A percentile compares a stretch with the other conserved stretches of the same genome.
These are phyloP conservation scores for Drosophila greeni DNA, from an alignment of 2,888 invertebrate genomes.

Conservation along the genomic window DNA sequence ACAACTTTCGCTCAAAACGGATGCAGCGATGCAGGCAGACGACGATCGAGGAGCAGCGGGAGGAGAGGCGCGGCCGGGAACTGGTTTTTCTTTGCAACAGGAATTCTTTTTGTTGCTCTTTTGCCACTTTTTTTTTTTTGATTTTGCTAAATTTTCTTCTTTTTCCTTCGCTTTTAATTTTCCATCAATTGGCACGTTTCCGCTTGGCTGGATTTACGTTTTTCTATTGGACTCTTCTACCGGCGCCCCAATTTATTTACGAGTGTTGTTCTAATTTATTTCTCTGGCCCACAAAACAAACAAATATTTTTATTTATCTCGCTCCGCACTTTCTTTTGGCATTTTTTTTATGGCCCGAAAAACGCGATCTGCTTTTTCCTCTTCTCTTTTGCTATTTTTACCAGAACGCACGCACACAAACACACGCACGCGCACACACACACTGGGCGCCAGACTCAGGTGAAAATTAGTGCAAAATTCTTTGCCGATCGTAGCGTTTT, in stretches of 20 bases:
- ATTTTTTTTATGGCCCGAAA: conserved; percentile 51
- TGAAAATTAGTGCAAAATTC: conserved; percentile 66
- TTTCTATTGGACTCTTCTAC: conserved; percentile 19
- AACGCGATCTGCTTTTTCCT: conserved; percentile 57
- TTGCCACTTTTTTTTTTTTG: conserved; percentile 2
- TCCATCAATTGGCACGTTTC: conserved; percentile 48
- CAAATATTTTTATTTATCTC: conserved; percentile 49
- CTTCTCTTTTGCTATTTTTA: conserved; percentile 61
- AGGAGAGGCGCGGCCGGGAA: conserved; percentile 37
- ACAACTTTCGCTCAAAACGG: conserved; percentile 68
- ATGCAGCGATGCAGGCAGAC: conserved; percentile 50
- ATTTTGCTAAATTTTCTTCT: conserved; percentile 15
- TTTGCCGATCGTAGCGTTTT: conserved; percentile 48
- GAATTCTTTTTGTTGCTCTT: conserved; percentile 43
- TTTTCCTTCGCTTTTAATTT: conserved; percentile 27
- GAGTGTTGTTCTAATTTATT: conserved; percentile 62
- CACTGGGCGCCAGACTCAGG: conserved; percentile 50
- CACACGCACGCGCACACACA: conserved; percentile 22
- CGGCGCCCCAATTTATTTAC: conserved; percentile 48
- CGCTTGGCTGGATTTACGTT: conserved; percentile 39
- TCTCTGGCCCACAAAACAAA: conserved; percentile 66
- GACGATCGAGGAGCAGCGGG: conserved; percentile 2
- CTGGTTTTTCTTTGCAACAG: conserved; percentile 66
- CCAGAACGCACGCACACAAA: conserved; percentile 58
- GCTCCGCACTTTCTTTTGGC: conserved; percentile 68